Evolutionary conservation across 1,140 invertebrate species (phyloP), one percentile per base, ranked within the genome.

Genomic region (Bemisia tabaci): DNA sequence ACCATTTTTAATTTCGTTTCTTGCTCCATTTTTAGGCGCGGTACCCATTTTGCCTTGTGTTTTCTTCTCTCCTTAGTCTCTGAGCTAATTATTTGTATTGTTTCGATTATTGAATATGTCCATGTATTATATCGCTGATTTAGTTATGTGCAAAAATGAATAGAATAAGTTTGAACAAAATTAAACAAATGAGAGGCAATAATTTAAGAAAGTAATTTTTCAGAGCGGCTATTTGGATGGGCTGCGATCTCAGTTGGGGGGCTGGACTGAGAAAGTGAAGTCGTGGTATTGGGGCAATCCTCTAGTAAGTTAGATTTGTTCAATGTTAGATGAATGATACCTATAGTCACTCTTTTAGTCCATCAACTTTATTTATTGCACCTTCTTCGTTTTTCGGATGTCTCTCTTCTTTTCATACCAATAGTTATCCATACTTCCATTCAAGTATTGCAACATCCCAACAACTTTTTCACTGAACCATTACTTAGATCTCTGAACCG

Each of bases 201-300:
- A 63, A 33, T n/a, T n/a, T n/a, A 17, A 5, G 33, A 48, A 9
- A 48, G 17, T 48, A 17, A 48, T 48, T 48, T 75, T 84, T 77
- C 86, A 89, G 87, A 86, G 87, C 84, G 89, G 90, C 84, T 91
- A 91, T 88, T 87, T 91, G 82, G 89, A 89, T 83, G 88, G 89
- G 82, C 88, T 91, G 82, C 88, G 88, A 80, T 89, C 87, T 81
- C 89, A 90, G 82, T 87, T 91, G 80, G 90, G 89, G 84, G 89
- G 89, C 83, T 88, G 89, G 83, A 92, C 90, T 81, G 89, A 91
- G 85, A 90, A 89, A 86, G 89, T 91, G 82, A 92, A 91, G 85
- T 91, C 89, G 83, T 92, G 90, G 90, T 92, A 92, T 87, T 91
- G 89, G 89, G 90, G 89, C 74, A 88, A 88, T 85, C 89, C 89